phyloP scores from a whole-genome alignment of 53 echinoderm and acorn worm species.

The Arbacia lixula region DNA sequence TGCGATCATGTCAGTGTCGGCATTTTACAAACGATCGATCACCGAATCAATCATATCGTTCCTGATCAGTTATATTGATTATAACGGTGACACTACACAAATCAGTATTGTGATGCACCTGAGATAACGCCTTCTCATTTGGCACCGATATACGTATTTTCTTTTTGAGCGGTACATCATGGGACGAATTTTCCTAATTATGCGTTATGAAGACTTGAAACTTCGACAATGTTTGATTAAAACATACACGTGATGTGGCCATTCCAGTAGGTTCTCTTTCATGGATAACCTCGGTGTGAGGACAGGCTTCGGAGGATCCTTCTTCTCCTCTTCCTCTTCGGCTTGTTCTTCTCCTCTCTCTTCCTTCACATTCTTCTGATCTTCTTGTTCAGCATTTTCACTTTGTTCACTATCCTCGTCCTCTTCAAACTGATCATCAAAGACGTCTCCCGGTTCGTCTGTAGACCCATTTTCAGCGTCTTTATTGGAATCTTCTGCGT shows the following conservation, averaged over 20 bases:
- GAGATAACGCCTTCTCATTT: no score
- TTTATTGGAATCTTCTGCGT: background rate
- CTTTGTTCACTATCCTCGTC: background rate
- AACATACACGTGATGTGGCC: slow-evolving; percentile 84
- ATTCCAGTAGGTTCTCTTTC: slow-evolving; percentile 80
- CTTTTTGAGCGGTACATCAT: no score
- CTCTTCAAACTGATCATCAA: background rate
- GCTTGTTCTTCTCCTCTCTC: slow-evolving; percentile 2
- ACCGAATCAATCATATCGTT: no score
- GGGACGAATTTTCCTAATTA: no score
- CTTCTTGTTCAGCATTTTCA: background rate
- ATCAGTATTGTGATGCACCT: no score
- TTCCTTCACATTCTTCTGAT: no score
- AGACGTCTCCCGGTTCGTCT: slow-evolving; percentile 40
- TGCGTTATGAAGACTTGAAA: no score
- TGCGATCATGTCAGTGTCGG: no score
- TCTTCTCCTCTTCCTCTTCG: slow-evolving; percentile 19
- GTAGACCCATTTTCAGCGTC: background rate
- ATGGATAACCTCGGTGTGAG: slow-evolving; percentile 54
- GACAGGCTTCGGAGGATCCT: slow-evolving; percentile 58
- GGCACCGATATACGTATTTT: no score
- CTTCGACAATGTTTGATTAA: background rate
- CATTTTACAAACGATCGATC: no score
- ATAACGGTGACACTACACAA: no score
- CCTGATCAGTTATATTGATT: no score